These are phyloP conservation scores for Python bivittatus DNA, from an alignment of 2,113 vertebrate genomes.

Conservation along the genomic window DNA sequence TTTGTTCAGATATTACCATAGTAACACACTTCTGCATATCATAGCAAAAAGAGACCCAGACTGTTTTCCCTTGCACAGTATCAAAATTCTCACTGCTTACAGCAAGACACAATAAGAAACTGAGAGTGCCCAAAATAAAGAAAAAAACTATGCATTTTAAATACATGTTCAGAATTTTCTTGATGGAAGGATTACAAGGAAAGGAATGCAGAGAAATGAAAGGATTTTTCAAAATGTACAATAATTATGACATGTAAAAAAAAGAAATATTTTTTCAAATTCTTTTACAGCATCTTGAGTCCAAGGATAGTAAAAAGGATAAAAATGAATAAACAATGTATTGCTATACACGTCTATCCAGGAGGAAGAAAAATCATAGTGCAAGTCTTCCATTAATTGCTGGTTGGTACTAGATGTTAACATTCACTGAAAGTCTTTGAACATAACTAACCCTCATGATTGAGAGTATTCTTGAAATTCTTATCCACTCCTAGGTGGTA, in stretches of 20 bases:
- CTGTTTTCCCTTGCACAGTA: background rate
- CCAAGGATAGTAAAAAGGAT: background rate
- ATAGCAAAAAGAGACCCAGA: background rate
- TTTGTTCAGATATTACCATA: conserved; percentile 27
- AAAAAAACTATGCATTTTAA: background rate
- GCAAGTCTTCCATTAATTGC: background rate
- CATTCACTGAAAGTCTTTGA: background rate
- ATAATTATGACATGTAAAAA: background rate
- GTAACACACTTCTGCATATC: conserved; percentile 1
- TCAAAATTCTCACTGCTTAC: background rate
- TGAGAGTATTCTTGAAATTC: background rate
- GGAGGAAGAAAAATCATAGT: background rate
- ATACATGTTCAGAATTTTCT: background rate
- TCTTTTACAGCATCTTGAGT: background rate
- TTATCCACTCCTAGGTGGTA: background rate
- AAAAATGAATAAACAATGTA: background rate
- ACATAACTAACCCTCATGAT: background rate
- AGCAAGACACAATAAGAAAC: background rate
- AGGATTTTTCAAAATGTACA: background rate
- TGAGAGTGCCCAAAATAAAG: background rate
- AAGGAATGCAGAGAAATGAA: background rate
- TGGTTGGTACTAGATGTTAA: background rate
- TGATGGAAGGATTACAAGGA: background rate
- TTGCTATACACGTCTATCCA: background rate
- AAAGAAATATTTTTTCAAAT: background rate